Evolutionary conservation across 2,888 invertebrate species (phyloP), one percentile per base, ranked within the genome.

Genomic region (Drosophila fulvimacula): DNA sequence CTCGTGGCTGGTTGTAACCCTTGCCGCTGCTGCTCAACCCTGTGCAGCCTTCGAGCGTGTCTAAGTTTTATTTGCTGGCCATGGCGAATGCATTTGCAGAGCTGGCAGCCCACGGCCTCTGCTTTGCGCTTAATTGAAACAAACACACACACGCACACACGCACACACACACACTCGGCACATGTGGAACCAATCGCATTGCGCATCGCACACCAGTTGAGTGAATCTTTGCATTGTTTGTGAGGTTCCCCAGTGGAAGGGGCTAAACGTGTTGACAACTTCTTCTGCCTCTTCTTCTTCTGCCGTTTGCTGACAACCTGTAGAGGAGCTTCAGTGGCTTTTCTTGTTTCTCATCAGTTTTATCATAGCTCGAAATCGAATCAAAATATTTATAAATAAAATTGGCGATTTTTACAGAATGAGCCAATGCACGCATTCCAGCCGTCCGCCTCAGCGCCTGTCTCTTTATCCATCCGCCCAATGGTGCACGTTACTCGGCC

Each of bases 61-160:
- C 84, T 84, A 84, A 84, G 88, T 84, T 84, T 84, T 88, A 88
- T 88, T 84, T 85, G 84, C 89, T 82, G 88, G 83, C 88, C 83
- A 76, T 87, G 89, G 56, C 83, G 80, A 84, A 84, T 75, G 67
- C 59, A 32, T 51, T 44, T 41, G 19, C 46, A 9, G 57, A 21
- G 59, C 56, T 19, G 30, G 11, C 53, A 21, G 41, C 32, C 56
- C 48, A 44, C 62, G 41, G 46, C 61, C 44, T 24, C 38, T 38
- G 21, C 39, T 48, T 59, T 53, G 59, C 34, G 64, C 73, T 73
- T 82, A 82, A 88, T 82, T 82, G 88, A 82, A 82, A 79, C 71
- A 78, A 65, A 61, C 66, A 76, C 66, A 68, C 79, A 65, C 48
- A 41, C 38, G 55, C 34, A 48, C 17, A 53, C 24, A 63, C 21